Evolutionary conservation across 2,113 vertebrate genomes (phyloP), one percentile per base, ranked within the genome.

Genomic region (Excalfactoria chinensis): DNA sequence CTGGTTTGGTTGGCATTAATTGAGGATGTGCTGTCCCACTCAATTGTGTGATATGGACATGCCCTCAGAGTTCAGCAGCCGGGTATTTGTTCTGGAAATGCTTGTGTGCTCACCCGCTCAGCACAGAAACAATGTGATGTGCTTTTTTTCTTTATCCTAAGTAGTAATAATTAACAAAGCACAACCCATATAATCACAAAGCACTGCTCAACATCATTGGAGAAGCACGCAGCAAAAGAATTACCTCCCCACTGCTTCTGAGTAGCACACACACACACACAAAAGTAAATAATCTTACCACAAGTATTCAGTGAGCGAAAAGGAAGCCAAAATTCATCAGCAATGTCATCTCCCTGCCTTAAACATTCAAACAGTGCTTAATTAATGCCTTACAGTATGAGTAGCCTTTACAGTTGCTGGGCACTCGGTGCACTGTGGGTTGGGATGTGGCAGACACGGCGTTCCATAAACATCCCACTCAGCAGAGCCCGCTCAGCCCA

Each of bases 161-260:
- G 73, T 46, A 79, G 48, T 48, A n/a, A 8, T 60, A 77, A 96
- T 93, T 74, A 93, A 88, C 82, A 73, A 83, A 93, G 79, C 71
- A 59, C 46, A 76, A 17, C 11, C 37, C 89, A 1, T 71, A 28
- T 19, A 63, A 90, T 83, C 81, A n/a, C 2, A 44, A 44, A 66
- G 88, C 40, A 19, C 92, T 76, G 70, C 84, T 92, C 88, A 35
- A 25, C 86, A 76, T 89, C 84, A 60, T 2, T 67, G 83, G 78
- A 89, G 93, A 93, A 85, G 86, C 2, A 64, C 72, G 37, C 13
- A 46, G 78, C n/a, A 40, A 70, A 84, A 89, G 43, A 86, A 91
- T 83, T 60, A 66, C 68, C 60, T 68, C 87, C 87, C 81, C 20
- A 7, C 26, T 35, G 89, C 43, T 94, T 91, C 67, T 74, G 82